phyloP scores from a whole-genome alignment of 2,888 invertebrate species.

The Hypsopygia costalis region DNA sequence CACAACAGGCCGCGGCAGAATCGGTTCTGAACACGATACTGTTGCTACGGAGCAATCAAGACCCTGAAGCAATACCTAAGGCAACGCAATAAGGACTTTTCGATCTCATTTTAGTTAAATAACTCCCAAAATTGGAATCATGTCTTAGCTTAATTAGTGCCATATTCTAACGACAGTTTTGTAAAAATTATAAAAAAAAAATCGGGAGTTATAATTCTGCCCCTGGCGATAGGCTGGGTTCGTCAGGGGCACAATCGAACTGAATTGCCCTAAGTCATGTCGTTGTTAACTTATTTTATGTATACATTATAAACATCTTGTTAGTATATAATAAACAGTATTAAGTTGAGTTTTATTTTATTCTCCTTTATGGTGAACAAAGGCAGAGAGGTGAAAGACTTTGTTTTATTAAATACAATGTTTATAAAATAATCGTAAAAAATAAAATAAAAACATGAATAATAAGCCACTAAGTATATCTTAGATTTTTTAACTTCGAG shows the following conservation, averaged over 20 bases:
- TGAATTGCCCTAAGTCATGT: conserved; percentile 21
- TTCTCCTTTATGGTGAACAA: conserved; percentile 17
- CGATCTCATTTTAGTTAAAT: conserved; percentile 25
- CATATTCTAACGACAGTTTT: conserved; percentile 26
- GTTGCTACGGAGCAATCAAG: conserved; percentile 46
- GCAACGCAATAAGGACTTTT: conserved; percentile 33
- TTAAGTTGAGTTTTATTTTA: conserved; percentile 15
- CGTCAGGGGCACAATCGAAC: conserved; percentile 31
- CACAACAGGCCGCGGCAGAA: conserved; percentile 46
- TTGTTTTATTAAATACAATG: too few relatives aligned
- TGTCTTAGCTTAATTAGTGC: conserved; percentile 35
- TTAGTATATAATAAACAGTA: conserved; percentile 20
- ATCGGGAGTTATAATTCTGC: conserved; percentile 32
- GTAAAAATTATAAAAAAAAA: conserved; percentile 21
- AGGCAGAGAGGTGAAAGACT: too few relatives aligned
- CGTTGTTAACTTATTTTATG: conserved; percentile 24
- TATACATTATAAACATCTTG: conserved; percentile 20
- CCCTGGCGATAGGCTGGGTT: conserved; percentile 53
- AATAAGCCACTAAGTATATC: too few relatives aligned
- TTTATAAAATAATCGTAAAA: too few relatives aligned
- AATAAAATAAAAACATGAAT: too few relatives aligned
- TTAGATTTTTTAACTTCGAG: too few relatives aligned
- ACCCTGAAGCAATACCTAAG: conserved; percentile 26
- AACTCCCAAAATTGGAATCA: conserved; percentile 17
- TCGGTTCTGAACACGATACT: conserved; percentile 53